Evolutionary conservation across 2,888 invertebrate species (phyloP).

Genomic region (Drosophila basisetae): DNA sequence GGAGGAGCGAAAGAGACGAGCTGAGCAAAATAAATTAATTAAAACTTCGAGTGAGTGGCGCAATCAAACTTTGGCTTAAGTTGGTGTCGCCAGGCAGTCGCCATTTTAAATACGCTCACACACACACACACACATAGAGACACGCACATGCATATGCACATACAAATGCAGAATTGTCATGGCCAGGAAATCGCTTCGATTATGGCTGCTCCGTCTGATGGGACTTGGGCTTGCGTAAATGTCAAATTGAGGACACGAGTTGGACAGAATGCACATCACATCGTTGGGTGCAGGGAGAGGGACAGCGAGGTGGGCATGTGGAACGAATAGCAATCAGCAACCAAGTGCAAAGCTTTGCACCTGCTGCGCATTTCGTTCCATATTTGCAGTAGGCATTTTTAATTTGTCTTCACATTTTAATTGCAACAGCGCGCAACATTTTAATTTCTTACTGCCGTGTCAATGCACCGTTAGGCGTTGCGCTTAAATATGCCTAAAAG

Average conservation of each 20-base stretch:
- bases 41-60: constrained; percentile 66
- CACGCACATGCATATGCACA: neutral
- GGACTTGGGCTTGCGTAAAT: constrained; percentile 69
- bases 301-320: neutral
- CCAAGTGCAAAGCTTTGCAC: constrained; percentile 69
- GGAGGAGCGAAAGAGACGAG: constrained; percentile 1
- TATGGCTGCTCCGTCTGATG: constrained; percentile 39
- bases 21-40: constrained; percentile 76
- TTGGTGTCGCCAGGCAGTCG: constrained; percentile 51
- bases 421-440: constrained; percentile 62
- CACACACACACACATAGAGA: constrained; percentile 6
- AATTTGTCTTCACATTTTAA: constrained; percentile 79
- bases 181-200: constrained; percentile 58
- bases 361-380: constrained; percentile 45
- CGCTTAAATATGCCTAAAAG: constrained; percentile 56
- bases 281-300: neutral
- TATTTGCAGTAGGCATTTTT: constrained; percentile 63
- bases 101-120: constrained; percentile 28
- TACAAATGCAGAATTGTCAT: constrained; percentile 42
- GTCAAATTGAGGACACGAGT: constrained; percentile 77
- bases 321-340: constrained; percentile 64
- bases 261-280: constrained; percentile 22
- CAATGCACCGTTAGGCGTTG: constrained; percentile 53
- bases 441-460: constrained; percentile 70
- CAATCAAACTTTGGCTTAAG: constrained; percentile 66